Evolutionary conservation across 2,113 vertebrate species (phyloP).

Genomic region (Crotalus helleri): DNA sequence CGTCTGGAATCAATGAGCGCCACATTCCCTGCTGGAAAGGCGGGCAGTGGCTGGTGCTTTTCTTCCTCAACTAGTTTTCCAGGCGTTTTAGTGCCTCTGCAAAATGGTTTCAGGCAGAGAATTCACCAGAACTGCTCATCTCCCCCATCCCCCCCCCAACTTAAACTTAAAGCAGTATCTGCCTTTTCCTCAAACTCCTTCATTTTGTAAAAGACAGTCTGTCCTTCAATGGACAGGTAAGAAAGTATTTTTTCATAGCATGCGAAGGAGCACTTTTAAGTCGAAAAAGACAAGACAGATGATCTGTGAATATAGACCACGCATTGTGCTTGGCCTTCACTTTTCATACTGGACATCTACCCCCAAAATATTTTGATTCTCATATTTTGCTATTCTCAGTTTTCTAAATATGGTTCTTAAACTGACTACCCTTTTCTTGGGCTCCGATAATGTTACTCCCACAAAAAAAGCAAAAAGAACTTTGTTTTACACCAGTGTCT

Average conservation of each 20-base stretch:
- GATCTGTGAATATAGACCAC: not conserved
- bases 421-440: not conserved
- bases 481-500: not conserved
- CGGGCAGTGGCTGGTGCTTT: not conserved
- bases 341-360: not conserved
- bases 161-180: not conserved
- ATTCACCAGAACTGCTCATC: not conserved
- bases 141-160: not conserved
- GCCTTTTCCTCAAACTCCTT: not conserved
- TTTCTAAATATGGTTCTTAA: not conserved
- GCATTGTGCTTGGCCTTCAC: not conserved
- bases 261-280: not conserved
- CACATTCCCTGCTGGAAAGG: not conserved
- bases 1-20: conserved; percentile 37
- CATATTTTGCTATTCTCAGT: not conserved
- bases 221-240: not conserved
- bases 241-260: no score
- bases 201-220: not conserved
- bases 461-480: not conserved
- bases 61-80: conserved; percentile 37
- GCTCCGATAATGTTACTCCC: not conserved
- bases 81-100: conserved; percentile 26
- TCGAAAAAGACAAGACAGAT: not conserved
- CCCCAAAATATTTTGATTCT: not conserved
- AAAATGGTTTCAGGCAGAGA: conserved; percentile 38